Evolutionary conservation across 2,888 invertebrate genomes (phyloP), one percentile per base, ranked within the genome.

Genomic region (Zygaena filipendulae): DNA sequence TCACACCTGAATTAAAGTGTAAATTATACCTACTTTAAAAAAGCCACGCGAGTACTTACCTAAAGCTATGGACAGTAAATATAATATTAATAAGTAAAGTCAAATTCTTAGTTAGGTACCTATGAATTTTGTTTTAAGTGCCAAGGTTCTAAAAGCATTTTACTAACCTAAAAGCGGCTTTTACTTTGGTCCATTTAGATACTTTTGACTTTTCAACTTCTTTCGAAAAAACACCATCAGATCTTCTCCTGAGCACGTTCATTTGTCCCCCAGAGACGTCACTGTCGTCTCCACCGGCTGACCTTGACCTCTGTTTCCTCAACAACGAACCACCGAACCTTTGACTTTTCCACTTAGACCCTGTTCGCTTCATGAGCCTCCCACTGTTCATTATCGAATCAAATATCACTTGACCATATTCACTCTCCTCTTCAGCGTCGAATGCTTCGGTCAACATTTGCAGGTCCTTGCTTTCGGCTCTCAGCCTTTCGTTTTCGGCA

Each of bases 131-230:
- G n/a, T n/a, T n/a, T n/a, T n/a, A n/a, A n/a, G n/a, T n/a, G n/a
- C n/a, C n/a, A n/a, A n/a, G n/a, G n/a, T n/a, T n/a, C n/a, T n/a
- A n/a, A n/a, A n/a, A n/a, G n/a, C 16, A 7, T 16, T 6, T 16
- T 49, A 87, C 87, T 88, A 84, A 91, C 61, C 88, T 90, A 49
- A 92, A 90, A 8, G 93, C 93, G 23, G 92, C 91, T 61, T 93
- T 94, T 6, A 94, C 93, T 67, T 88, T 87, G 0, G 91, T 92
- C 93, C 93, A 94, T 54, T 93, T 93, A 0, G 92, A 92, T 25
- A 89, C 85, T 51, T 88, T 88, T 0, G 86, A 80, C 30, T 77
- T 80, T 10, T 80, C 80, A 0, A 75, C 69, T 42, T 75, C 74
- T 31, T 77, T 79, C 24, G 55, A 41, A 25, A 70, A 72, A 2